Evolutionary conservation across 2,888 invertebrate genomes (phyloP), one percentile per base, ranked within the genome.

Genomic region (Ceriagrion tenellum): DNA sequence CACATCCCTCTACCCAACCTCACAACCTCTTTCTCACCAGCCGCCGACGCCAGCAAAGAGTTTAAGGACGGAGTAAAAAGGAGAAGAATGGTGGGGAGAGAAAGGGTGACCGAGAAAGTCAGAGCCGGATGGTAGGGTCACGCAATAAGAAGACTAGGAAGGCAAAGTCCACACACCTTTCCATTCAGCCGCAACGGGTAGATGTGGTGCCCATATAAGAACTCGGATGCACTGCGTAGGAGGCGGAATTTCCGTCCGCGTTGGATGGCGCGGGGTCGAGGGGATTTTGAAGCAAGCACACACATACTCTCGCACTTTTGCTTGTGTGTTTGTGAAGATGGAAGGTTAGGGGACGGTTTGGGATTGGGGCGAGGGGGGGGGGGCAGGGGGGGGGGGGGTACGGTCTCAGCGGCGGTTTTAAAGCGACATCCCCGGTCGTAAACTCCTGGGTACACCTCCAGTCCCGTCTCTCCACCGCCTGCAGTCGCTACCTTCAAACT

Each of bases 1-100:
- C 35, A 81, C 81, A 81, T 35, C 81, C n/a, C 81, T 35, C 59
- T 10, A 30, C 69, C 69, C 10, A 4, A 6, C 81, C 81, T 35
- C 18, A 69, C 69, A n/a, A 20, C 26, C 26, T n/a, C 26, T 26
- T 26, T 26, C 81, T 81, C 35, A 16, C 81, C 13, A 35, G 18
- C 35, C 81, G 4, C 81, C 30, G 59, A 20, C 59, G 81, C 35
- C 12, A 4, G 81, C 81, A 35, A 81, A 81, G 13, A n/a, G 81
- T 81, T 81, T 81, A 35, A 35, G 35, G 35, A 18, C 81, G 81
- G 81, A 81, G 81, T 81, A 81, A 81, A 81, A 81, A 81, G 81
- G 16, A 81, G 26, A 16, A 35, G 81, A 35, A 81, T 0, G 81
- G 20, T 59, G 18, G 13, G 26, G 26, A 13, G 26, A 81, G 10